phyloP scores from a whole-genome alignment of 2,797 vertebrate genomes.

The Natrix natrix region DNA sequence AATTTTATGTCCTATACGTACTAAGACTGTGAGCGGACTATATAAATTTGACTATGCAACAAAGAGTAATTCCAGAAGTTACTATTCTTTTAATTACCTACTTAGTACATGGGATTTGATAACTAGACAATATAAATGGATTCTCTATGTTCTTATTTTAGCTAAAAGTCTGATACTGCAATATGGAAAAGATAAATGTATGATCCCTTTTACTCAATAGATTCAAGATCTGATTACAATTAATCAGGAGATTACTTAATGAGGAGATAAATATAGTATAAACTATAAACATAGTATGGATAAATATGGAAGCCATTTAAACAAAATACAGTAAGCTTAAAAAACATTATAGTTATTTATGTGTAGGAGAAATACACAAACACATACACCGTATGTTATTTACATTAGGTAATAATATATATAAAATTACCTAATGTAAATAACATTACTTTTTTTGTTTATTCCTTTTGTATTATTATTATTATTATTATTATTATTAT shows the following conservation, averaged over 20 bases:
- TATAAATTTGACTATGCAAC: background rate
- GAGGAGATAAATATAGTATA: background rate
- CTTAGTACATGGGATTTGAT: background rate
- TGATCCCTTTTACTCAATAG: background rate
- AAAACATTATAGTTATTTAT: background rate
- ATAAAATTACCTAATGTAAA: too few relatives aligned
- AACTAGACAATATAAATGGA: background rate
- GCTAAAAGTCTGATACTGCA: background rate
- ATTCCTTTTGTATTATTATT: background rate
- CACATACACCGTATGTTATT: background rate
- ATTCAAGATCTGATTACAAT: background rate
- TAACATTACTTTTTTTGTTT: background rate
- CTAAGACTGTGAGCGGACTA: background rate
- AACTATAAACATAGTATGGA: background rate
- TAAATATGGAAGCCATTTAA: background rate
- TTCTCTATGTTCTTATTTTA: background rate
- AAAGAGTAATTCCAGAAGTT: background rate
- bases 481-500: too few relatives aligned
- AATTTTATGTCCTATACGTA: background rate
- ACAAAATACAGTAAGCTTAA: background rate
- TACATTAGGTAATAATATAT: background rate
- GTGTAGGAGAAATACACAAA: background rate
- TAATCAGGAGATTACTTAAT: background rate
- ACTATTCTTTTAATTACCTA: background rate
- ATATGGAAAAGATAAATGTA: background rate